Percentiles rank a stretch among this genome's conserved stretches.
phyloP scores from a whole-genome alignment of 2,888 invertebrate species.

The Leucophenga maculata region DNA sequence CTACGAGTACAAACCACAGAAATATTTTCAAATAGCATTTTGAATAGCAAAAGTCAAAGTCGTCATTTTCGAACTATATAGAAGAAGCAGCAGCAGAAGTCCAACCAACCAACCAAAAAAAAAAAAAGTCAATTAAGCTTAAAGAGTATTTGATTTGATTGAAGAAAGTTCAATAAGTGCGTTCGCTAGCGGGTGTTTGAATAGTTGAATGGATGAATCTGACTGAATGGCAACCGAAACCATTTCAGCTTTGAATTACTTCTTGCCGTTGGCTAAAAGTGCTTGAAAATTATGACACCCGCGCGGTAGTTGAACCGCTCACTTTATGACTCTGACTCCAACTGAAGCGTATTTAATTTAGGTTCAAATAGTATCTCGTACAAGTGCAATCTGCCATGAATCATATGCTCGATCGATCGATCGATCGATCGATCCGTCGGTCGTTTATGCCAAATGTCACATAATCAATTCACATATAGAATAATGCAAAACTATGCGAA shows the following conservation, averaged over 20 bases:
- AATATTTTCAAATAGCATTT: slow-evolving; percentile 54
- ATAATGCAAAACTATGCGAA: slow-evolving; percentile 18
- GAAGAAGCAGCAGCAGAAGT: neutral
- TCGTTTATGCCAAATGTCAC: slow-evolving; percentile 43
- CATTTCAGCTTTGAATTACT: neutral
- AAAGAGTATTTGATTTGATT: slow-evolving; percentile 60
- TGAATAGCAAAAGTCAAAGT: slow-evolving; percentile 45
- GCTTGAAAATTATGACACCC: neutral
- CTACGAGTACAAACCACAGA: slow-evolving; percentile 38
- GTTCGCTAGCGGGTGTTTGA: neutral
- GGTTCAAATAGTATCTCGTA: neutral
- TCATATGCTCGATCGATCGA: slow-evolving; percentile 12
- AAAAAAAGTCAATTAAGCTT: slow-evolving; percentile 60
- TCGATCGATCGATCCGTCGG: slow-evolving; percentile 16
- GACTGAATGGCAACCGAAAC: neutral
- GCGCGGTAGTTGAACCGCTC: neutral
- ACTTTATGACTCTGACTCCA: neutral
- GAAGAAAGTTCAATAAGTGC: slow-evolving; percentile 53
- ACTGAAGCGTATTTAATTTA: neutral
- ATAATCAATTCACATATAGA: slow-evolving; percentile 32
- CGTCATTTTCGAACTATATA: slow-evolving; percentile 36
- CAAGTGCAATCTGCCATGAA: slow-evolving; percentile 29
- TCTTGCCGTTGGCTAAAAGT: neutral
- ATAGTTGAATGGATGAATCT: too few relatives aligned
- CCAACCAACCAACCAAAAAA: neutral